Percentiles rank a stretch among this genome's conserved stretches.
Evolutionary conservation across 64 coral and sea anemone genomes (phyloP).

Genomic region (Astreopora myriophthalma): DNA sequence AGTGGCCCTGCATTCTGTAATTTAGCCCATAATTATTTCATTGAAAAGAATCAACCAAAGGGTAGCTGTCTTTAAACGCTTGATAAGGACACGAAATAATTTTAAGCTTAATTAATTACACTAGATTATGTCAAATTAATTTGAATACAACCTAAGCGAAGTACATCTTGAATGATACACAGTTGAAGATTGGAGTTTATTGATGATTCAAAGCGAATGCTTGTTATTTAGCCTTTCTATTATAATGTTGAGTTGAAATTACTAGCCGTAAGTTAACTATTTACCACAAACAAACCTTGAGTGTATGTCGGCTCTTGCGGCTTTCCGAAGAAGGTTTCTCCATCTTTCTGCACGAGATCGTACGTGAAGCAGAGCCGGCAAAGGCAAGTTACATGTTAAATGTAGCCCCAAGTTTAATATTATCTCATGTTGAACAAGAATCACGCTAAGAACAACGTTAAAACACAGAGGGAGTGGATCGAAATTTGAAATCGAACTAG

Average conservation of each 20-base stretch:
- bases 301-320: background rate
- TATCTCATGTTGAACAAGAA: background rate
- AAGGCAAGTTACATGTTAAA: background rate
- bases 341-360: background rate
- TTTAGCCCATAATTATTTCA: too few relatives aligned
- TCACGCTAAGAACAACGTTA: background rate
- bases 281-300: background rate
- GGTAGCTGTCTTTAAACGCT: too few relatives aligned
- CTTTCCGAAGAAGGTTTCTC: background rate
- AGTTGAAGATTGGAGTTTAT: background rate
- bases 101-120: too few relatives aligned
- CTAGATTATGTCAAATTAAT: too few relatives aligned
- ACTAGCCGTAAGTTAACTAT: background rate
- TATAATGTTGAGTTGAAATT: background rate
- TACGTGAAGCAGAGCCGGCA: background rate
- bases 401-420: background rate
- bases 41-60: too few relatives aligned
- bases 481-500: background rate
- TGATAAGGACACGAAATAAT: too few relatives aligned
- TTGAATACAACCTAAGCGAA: too few relatives aligned
- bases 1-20: too few relatives aligned
- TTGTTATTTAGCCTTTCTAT: too few relatives aligned
- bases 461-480: background rate
- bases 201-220: background rate
- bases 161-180: too few relatives aligned